Percentiles rank a stretch among this genome's conserved stretches.
Conservation (phyloP, 2,113 vertebrate species). For the Semnornis frantzii region DNA sequence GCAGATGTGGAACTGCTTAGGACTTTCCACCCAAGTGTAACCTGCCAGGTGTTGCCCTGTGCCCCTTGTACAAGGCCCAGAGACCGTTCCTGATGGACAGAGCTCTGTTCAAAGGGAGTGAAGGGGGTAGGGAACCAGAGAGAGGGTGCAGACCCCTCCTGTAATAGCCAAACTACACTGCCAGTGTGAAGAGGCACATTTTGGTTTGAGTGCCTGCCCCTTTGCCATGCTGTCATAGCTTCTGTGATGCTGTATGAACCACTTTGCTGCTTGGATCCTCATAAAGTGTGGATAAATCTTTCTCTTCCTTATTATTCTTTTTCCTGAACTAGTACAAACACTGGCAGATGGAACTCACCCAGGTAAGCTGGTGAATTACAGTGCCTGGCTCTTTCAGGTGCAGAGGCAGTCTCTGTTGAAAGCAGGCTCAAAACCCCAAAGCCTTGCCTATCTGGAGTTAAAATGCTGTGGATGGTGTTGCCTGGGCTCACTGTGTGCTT, state of each 20-base stretch:
- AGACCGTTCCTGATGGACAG: background rate
- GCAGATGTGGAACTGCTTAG: background rate
- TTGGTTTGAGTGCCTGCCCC: background rate
- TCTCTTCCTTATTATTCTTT: background rate
- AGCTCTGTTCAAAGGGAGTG: background rate
- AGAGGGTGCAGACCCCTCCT: background rate
- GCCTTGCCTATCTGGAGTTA: background rate
- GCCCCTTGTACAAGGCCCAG: background rate
- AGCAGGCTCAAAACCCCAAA: background rate
- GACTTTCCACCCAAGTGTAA: background rate
- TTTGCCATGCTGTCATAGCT: background rate
- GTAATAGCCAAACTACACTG: background rate
- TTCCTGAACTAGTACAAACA: background rate
- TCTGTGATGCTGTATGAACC: background rate
- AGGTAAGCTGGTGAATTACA: background rate
- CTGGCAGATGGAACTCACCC: background rate
- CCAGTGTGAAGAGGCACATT: background rate
- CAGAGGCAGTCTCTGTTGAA: background rate
- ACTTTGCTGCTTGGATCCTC: background rate
- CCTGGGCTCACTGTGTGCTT: background rate
- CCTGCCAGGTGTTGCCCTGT: background rate
- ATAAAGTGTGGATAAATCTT: background rate
- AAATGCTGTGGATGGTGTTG: background rate
- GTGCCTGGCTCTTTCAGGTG: background rate
- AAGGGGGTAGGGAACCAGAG: background rate